Evolutionary conservation across 2,888 invertebrate species (phyloP), one percentile per base, ranked within the genome.

Genomic region (Epinotia bilunana): DNA sequence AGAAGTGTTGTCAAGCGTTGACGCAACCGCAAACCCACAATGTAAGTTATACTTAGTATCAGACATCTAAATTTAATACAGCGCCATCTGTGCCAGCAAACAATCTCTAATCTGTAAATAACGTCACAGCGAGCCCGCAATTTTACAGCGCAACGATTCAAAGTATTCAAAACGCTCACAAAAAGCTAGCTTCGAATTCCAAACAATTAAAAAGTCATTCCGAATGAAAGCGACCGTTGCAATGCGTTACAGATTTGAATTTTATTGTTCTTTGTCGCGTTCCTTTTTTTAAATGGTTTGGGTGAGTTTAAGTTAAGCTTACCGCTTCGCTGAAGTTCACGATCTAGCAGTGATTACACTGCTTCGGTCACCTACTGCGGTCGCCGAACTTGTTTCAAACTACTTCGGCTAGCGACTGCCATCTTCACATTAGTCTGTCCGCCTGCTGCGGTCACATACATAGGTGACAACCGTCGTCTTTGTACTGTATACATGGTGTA

Each of bases 191-290:
- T 86, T 86, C 84, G 86, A 85, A 87, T 84, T 86, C 84, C 84
- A 82, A 88, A 90, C 89, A 89, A 90, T 90, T 89, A 89, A 88
- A 89, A 89, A 87, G 86, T 86, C 86, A 86, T 88, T 88, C 78
- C 81, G 80, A 81, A 79, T 84, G 83, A 85, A 83, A 84, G 84
- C 81, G 79, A 81, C 82, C 81, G 82, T 83, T 79, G 81, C 78
- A 82, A 82, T 79, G 80, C 83, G 81, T 80, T 69, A 69, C 79
- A 79, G 80, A 82, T 85, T 85, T 81, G 80, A 75, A 72, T 72
- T 72, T 67, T 67, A 65, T 60, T 71, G 55, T 71, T 71, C 61
- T 64, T 46, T n/a, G 46, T 46, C 23, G 23, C n/a, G 46, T 60
- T 68, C 62, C 18, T 68, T 68, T 60, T 68, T 61, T 53, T 1